Conservation (phyloP, 2,888 invertebrate genomes). For the Pseudococcus viburni region DNA sequence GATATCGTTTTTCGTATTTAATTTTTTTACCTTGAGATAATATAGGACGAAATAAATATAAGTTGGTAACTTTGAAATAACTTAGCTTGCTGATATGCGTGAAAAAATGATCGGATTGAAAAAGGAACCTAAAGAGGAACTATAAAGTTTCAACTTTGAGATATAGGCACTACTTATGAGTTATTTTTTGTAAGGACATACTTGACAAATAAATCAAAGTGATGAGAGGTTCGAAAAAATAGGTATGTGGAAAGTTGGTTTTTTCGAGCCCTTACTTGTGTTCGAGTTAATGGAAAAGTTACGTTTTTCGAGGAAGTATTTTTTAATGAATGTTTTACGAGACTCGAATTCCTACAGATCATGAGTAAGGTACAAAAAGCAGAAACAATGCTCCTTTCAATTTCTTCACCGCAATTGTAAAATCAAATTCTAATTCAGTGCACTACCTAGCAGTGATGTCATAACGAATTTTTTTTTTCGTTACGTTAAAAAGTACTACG, state of each 20-base stretch:
- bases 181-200: not conserved
- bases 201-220: constrained; percentile 21
- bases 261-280: not conserved
- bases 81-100: too few species aligned
- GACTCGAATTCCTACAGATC: not conserved
- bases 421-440: too few species aligned
- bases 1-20: not conserved
- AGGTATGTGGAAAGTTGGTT: not conserved
- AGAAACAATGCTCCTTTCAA: not conserved
- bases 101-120: too few species aligned
- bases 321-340: constrained; percentile 35
- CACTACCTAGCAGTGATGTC: too few species aligned
- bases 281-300: constrained; percentile 1
- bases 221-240: not conserved
- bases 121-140: too few species aligned
- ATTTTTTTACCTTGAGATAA: too few species aligned
- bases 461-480: too few species aligned
- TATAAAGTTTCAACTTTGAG: not conserved
- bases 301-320: not conserved
- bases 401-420: not conserved
- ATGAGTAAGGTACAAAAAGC: not conserved
- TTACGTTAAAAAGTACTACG: too few species aligned
- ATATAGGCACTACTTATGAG: not conserved
- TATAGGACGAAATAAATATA: too few species aligned
- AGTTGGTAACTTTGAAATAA: not conserved